Conservation (phyloP, 1,140 invertebrate species). For the Aphelenchoides fujianensis region DNA sequence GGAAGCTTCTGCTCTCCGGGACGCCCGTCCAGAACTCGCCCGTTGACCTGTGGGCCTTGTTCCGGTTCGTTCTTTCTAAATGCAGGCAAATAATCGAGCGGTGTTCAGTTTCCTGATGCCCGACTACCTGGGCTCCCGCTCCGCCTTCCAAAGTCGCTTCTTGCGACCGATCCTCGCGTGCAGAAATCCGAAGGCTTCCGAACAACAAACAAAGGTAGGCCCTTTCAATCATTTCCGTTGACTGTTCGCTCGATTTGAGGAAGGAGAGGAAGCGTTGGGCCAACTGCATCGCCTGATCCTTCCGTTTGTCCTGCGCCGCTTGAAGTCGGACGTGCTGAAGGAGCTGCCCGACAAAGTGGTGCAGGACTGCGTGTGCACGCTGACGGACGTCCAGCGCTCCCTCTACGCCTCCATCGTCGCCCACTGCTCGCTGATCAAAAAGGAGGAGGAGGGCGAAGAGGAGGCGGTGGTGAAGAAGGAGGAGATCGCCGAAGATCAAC, state of each 20-base stretch:
- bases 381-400: slow-evolving; percentile 75
- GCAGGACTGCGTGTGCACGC: slow-evolving; percentile 73
- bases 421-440: slow-evolving; percentile 34
- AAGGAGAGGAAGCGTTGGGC: slow-evolving; percentile 67
- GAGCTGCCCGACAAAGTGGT: slow-evolving; percentile 98
- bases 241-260: slow-evolving; percentile 32
- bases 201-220: slow-evolving; percentile 73
- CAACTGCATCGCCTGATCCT: slow-evolving; percentile 86
- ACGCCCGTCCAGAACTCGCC: slow-evolving; percentile 98
- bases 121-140: slow-evolving; percentile 90
- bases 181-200: slow-evolving; percentile 84
- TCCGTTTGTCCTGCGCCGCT: slow-evolving; percentile 86
- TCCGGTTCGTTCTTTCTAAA: slow-evolving; percentile 71
- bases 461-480: slow-evolving; percentile 5
- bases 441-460: slow-evolving; percentile 2
- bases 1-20: slow-evolving; percentile 89
- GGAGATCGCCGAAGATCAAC: slow-evolving; percentile 22
- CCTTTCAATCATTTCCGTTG: not conserved
- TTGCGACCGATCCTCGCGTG: slow-evolving; percentile 85
- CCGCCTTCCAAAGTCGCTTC: slow-evolving; percentile 82
- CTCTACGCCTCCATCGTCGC: slow-evolving; percentile 51
- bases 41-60: slow-evolving; percentile 95
- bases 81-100: not conserved
- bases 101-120: slow-evolving; percentile 83
- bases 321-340: slow-evolving; percentile 94